Base-by-base conservation (phyloP, 2,113 vertebrate species). In the Phyllostomus discolor region DNA sequence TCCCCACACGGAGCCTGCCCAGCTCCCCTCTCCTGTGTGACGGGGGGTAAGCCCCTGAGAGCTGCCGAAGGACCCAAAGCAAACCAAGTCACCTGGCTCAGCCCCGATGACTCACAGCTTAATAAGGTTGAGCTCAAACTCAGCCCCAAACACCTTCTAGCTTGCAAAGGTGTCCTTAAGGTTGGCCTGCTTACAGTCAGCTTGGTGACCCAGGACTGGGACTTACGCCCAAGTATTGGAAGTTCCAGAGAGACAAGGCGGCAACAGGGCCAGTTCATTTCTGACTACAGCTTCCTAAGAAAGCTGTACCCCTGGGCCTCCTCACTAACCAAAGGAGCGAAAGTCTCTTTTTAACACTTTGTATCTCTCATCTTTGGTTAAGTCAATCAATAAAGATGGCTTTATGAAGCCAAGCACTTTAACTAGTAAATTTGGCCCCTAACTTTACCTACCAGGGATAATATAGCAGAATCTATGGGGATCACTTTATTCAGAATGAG, bases 341-440 rank as follows among this genome's bases (percentile, higher is more conserved):
- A 28, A 6, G 43, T 79, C n/a, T 70, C 57, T 94, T 33, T 75
- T 94, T 26, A 87, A 89, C 24, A 89, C 5, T 94, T 81, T 50
- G 5, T 41, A 52, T 52, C 41, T 79, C 91, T 91, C 57, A 12
- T 57, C 81, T 95, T 95, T 93, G 86, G 90, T 91, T 81, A 96
- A 85, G 85, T 88, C 89, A 85, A 50, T 69, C 78, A 94, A 64
- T 92, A 88, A 94, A 69, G 79, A 88, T 41, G n/a, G 26, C 72
- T 52, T 87, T 41, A 48, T 10, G 9, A 57, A n/a, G 4, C 92
- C 83, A 86, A 75, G 31, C 1, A 10, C 38, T 91, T 62, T 85
- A 66, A 82, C 57, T 57, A 50, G 17, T 16, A 87, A 90, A 91
- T 75, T 83, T 57, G 79, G 78, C 14, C 69, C 48, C 72, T 54